phyloP scores from a whole-genome alignment of 2,113 vertebrate species.

The Thunnus maccoyii region DNA sequence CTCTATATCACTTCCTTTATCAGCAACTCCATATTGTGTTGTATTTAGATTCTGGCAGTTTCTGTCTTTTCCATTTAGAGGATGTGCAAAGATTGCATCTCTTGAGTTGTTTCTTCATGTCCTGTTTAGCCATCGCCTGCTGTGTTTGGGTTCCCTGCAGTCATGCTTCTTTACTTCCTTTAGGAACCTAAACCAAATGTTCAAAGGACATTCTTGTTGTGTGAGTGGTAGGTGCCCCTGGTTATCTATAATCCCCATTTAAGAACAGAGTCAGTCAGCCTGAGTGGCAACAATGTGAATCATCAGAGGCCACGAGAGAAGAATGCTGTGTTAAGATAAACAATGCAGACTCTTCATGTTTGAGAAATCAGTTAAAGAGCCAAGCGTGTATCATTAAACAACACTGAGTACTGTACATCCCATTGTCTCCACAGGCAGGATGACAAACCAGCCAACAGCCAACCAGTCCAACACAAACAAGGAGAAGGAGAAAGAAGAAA shows the following conservation, averaged over 20 bases:
- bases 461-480: constrained; percentile 78
- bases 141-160: constrained; percentile 55
- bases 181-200: constrained; percentile 31
- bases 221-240: constrained; percentile 26
- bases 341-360: constrained; percentile 4
- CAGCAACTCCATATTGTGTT: constrained; percentile 3
- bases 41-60: constrained; percentile 31
- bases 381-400: neutral
- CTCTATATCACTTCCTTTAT: constrained; percentile 16
- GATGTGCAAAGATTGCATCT: constrained; percentile 53
- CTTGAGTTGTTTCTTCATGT: constrained; percentile 48
- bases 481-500: constrained; percentile 74
- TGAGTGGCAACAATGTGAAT: neutral
- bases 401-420: neutral
- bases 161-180: constrained; percentile 28
- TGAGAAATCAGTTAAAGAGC: constrained; percentile 1
- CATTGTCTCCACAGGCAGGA: constrained; percentile 74
- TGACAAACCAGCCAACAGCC: constrained; percentile 81
- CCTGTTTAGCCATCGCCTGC: constrained; percentile 45
- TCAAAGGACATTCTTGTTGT: constrained; percentile 13
- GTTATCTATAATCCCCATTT: neutral
- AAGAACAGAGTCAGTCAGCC: neutral
- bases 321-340: constrained; percentile 35
- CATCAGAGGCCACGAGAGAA: neutral
- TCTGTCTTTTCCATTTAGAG: constrained; percentile 16